Evolutionary conservation across 2,797 vertebrate genomes (phyloP).

Genomic region (Lepilemur ruficaudatus): DNA sequence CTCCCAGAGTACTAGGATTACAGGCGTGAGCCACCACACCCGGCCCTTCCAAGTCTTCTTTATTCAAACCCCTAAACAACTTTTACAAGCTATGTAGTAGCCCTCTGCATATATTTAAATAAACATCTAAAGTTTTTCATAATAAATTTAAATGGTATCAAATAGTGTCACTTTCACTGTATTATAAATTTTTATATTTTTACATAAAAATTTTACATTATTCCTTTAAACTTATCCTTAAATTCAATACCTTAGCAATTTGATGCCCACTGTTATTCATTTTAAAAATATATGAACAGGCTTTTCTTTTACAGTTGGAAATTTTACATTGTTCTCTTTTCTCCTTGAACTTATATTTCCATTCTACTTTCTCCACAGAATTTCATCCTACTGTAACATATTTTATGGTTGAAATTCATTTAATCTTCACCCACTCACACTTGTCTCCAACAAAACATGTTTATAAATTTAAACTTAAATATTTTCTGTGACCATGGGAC

Average conservation of each 20-base stretch:
- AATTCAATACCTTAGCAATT: background rate
- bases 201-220: background rate
- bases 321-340: background rate
- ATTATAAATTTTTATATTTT: background rate
- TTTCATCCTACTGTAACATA: background rate
- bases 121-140: background rate
- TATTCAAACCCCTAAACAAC: background rate
- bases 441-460: background rate
- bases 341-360: background rate
- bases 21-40: too few relatives aligned
- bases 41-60: background rate
- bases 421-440: background rate
- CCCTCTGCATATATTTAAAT: background rate
- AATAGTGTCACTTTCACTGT: background rate
- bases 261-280: background rate
- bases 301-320: background rate
- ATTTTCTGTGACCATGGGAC: background rate
- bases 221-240: background rate
- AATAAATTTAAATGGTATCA: background rate
- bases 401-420: conserved; percentile 13
- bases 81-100: background rate
- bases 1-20: too few relatives aligned
- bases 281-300: background rate
- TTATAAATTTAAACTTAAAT: background rate
- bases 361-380: background rate